Conservation (phyloP, 92 coral and sea anemone genomes). For the Phenganax marumi region DNA sequence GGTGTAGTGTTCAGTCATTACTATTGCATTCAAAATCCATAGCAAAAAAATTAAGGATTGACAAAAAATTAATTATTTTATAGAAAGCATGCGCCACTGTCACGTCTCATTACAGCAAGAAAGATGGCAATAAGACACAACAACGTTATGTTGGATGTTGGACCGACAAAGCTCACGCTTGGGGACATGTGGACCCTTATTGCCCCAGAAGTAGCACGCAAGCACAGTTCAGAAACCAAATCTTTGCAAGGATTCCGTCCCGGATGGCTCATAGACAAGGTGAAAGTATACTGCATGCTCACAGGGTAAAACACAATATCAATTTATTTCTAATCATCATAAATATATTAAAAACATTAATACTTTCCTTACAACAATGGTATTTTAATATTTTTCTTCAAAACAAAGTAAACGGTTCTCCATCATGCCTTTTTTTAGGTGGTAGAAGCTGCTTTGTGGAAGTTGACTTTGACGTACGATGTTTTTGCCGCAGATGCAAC, state of each 20-base stretch:
- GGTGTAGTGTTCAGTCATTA: too few species aligned
- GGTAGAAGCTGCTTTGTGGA: too few species aligned
- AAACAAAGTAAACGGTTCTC: too few species aligned
- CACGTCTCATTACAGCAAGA: constrained; percentile 8
- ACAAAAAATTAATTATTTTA: background rate
- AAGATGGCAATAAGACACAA: background rate
- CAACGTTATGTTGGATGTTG: constrained; percentile 34
- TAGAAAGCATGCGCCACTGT: constrained; percentile 18
- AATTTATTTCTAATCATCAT: too few species aligned
- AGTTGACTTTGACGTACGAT: too few species aligned
- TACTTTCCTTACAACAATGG: too few species aligned
- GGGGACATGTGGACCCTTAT: constrained; percentile 48
- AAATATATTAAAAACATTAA: too few species aligned
- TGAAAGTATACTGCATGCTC: background rate
- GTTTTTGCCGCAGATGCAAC: too few species aligned
- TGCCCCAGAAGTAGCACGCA: constrained; percentile 16
- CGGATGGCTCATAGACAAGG: constrained; percentile 33
- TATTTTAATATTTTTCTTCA: too few species aligned
- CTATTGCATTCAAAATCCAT: background rate
- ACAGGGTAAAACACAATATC: too few species aligned
- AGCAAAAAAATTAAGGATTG: background rate
- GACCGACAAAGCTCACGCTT: constrained; percentile 45
- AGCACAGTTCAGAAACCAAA: constrained; percentile 16
- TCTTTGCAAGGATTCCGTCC: background rate
- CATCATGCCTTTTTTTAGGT: too few species aligned